phyloP scores from a whole-genome alignment of 2,113 vertebrate species.

The Colinus virginianus region DNA sequence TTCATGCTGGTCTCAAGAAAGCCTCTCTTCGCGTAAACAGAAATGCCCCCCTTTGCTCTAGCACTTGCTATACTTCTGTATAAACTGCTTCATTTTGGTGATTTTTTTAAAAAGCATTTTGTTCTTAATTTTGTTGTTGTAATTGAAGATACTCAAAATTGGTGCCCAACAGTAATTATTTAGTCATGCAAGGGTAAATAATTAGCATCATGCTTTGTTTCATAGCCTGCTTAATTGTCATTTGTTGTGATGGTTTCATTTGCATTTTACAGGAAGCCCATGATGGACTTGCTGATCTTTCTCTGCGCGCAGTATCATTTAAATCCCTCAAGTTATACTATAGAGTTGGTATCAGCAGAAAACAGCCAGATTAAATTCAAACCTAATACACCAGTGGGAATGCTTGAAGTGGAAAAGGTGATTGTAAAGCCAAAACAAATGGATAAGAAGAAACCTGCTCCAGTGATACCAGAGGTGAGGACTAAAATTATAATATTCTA shows the following conservation, averaged over 20 bases:
- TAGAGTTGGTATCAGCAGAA: slow-evolving; percentile 90
- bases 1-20: neutral
- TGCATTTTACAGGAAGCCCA: slow-evolving; percentile 87
- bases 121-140: neutral
- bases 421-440: slow-evolving; percentile 89
- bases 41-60: neutral
- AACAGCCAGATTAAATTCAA: slow-evolving; percentile 91
- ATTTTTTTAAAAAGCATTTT: neutral
- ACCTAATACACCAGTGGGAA: slow-evolving; percentile 91
- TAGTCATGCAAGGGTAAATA: neutral
- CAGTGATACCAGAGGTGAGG: slow-evolving; percentile 93
- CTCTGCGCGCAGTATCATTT: slow-evolving; percentile 95
- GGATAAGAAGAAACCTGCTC: slow-evolving; percentile 89
- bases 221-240: slow-evolving; percentile 10
- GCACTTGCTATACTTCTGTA: neutral
- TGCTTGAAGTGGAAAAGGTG: slow-evolving; percentile 91
- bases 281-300: slow-evolving; percentile 94
- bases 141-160: neutral
- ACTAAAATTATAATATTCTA: neutral
- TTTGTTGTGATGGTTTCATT: slow-evolving; percentile 7
- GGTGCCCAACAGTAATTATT: neutral
- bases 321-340: slow-evolving; percentile 92
- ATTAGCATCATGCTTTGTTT: neutral
- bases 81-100: neutral
- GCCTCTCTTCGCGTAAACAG: neutral